Base-by-base conservation (phyloP, 2,113 vertebrate genomes). In the Apodemus sylvaticus region DNA sequence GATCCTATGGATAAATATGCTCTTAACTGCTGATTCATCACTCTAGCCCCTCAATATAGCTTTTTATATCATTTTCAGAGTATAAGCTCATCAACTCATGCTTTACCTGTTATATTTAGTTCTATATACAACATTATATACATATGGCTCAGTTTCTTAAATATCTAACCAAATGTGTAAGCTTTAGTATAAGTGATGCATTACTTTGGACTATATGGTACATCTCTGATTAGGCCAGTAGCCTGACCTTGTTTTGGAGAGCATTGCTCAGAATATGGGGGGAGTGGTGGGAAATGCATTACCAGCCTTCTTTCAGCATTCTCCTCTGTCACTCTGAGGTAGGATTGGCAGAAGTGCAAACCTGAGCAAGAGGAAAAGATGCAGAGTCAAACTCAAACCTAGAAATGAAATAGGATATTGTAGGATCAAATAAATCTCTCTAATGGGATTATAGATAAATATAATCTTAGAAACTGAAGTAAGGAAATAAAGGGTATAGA, bases 301-400 rank as follows among this genome's bases (percentile, higher is more conserved):
- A 62, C 22, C 12, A 83, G 6, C 22, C 26, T 83, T 82, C 22
- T 8, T 64, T 29, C 26, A 31, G 16, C 24, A 34, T 66, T 48
- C 26, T 42, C 58, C 39, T 64, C 7, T 62, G 24, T 83, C n/a
- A 26, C 13, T 31, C 26, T 58, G 53, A 68, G 74, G 16, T 42
- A 62, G 3, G 39, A 55, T 0, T 68, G 39, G 14, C 5, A 8
- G 34, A 81, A 71, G n/a, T 22, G 5, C 2, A 95, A 74, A 39
- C 13, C 36, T 78, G 48, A 91, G 45, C 16, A 53, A 26, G 60
- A 66, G 39, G 20, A 8, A 60, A 48, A 19, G 45, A 51, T 34
- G 1, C 17, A 58, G 7, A 10, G 1, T 64, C 39, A 64, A 39
- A 70, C 3, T 1, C 29, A 7, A 39, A 42, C 8, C 0, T 48